Percentiles rank a stretch among this genome's conserved stretches.
These are phyloP conservation scores for Sminthurides bifidus DNA, from an alignment of 1,140 invertebrate species.

Conservation along the genomic window DNA sequence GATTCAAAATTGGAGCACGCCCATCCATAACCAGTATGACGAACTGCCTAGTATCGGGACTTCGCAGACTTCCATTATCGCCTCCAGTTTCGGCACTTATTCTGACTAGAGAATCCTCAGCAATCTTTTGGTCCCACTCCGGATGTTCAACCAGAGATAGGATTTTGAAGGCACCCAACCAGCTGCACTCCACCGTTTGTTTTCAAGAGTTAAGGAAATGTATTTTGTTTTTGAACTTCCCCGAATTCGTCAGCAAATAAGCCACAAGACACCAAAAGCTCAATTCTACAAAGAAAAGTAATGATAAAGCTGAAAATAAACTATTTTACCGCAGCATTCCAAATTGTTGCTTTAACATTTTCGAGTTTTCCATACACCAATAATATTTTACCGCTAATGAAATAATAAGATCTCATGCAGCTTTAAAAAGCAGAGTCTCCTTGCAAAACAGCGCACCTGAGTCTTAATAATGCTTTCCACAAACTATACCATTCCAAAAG, in stretches of 20 bases:
- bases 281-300: not conserved
- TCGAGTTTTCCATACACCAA: no score
- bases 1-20: slow-evolving; percentile 48
- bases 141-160: slow-evolving; percentile 55
- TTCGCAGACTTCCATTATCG: slow-evolving; percentile 3
- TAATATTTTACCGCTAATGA: no score
- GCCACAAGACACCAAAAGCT: not conserved
- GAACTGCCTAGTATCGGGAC: slow-evolving; percentile 22
- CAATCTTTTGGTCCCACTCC: slow-evolving; percentile 38
- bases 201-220: slow-evolving; percentile 24
- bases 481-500: no score
- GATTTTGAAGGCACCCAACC: slow-evolving; percentile 43
- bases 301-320: not conserved
- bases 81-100: no score
- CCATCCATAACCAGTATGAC: slow-evolving; percentile 50
- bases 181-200: slow-evolving; percentile 36
- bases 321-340: not conserved
- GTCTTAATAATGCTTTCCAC: no score
- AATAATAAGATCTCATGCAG: no score
- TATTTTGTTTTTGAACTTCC: not conserved
- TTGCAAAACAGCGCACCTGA: no score
- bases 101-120: not conserved
- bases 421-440: no score
- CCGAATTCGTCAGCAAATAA: not conserved
- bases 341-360: not conserved